Base-by-base conservation (phyloP, 30 jellyfish, hydroid and myxozoan genomes). In the Catostylus mosaicus region DNA sequence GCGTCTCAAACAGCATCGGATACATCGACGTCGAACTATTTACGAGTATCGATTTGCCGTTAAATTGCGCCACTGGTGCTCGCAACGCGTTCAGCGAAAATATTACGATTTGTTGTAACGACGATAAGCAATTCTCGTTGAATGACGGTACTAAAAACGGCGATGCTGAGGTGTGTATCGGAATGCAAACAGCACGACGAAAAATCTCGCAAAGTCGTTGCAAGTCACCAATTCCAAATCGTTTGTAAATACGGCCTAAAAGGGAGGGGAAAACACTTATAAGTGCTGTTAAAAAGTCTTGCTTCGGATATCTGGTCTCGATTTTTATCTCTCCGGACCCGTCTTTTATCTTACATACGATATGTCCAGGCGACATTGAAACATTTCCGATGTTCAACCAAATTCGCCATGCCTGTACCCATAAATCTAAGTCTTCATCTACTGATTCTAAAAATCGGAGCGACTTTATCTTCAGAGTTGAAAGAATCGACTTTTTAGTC, bases 381-480 rank as follows among this genome's bases (percentile, higher is more conserved):
- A 76, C 63, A n/a, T 75, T 73, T 22, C 98, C 98, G 71, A 92
- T 92, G 32, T 82, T 92, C 37, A 71, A 88, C 98, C 98, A 92
- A 23, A 92, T 91, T 1, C 98, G 94, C 98, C 98, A 92, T 9
- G 98, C 98, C 34, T 92, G 93, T 8, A 66, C 74, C 98, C 98
- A 92, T 43, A 86, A 62, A 72, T 92, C 98, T 26, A 86, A 61
- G 40, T 92, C 98, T 71, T 83, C 89, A 11, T 86, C 96, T 0
- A 71, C 38, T 11, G 81, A 51, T 23, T 86, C 92, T 38, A 78
- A 26, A 71, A 85, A 86, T 22, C 77, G 82, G 36, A 86, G 46
- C 32, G 90, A 83, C 69, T 76, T 86, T 31, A 77, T 65, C n/a
- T 65, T 77, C 12, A 69, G 72, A 3, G 67, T 32, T 5, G 85